phyloP scores from a whole-genome alignment of 2,888 invertebrate genomes.

The Lypha dubia region DNA sequence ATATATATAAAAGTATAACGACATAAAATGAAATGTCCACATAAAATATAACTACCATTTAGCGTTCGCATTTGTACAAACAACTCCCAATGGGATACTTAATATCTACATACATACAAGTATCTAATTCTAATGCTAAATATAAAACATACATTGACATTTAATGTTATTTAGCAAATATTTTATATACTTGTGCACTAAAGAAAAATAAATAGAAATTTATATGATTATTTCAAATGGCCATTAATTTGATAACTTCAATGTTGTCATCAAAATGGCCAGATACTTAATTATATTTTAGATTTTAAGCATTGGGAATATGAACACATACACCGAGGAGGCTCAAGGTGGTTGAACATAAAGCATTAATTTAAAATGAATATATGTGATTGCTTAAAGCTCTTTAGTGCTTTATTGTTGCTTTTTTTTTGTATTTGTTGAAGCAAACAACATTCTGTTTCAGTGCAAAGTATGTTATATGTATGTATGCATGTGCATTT shows the following conservation, averaged over 20 bases:
- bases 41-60: conserved; percentile 47
- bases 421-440: too few species aligned
- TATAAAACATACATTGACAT: conserved; percentile 33
- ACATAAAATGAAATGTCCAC: conserved; percentile 24
- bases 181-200: not conserved
- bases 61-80: conserved; percentile 29
- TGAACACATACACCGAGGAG: not conserved
- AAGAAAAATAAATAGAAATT: not conserved
- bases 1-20: not conserved
- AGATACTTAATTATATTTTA: conserved; percentile 2
- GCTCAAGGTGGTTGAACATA: not conserved
- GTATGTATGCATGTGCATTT: too few species aligned
- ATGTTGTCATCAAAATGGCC: conserved; percentile 17
- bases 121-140: conserved; percentile 62
- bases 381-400: not conserved
- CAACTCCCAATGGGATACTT: conserved; percentile 51
- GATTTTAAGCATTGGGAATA: conserved; percentile 3
- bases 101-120: conserved; percentile 55
- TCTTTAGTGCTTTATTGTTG: not conserved
- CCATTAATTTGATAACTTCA: conserved; percentile 39
- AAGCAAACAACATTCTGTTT: too few species aligned
- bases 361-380: not conserved
- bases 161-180: conserved; percentile 31
- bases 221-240: conserved; percentile 32
- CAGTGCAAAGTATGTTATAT: too few species aligned